Percentiles rank a stretch among this genome's conserved stretches.
These are phyloP conservation scores for Drosophila lowei DNA, from an alignment of 1,140 invertebrate genomes.

Conservation along the genomic window DNA sequence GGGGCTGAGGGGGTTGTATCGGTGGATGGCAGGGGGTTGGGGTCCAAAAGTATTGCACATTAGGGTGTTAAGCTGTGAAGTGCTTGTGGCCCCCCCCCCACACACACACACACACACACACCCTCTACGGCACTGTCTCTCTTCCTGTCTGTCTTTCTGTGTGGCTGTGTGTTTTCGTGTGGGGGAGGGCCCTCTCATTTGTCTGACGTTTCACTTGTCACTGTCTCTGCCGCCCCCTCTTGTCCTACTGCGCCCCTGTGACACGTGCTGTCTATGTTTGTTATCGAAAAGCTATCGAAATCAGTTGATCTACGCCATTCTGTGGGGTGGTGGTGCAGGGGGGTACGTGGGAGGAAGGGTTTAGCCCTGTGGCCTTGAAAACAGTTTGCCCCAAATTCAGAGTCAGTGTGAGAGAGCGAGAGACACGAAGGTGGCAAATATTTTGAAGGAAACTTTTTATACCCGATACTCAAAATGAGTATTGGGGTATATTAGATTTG, in stretches of 20 bases:
- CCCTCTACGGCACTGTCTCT: constrained; percentile 28
- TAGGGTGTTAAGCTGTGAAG: constrained; percentile 83
- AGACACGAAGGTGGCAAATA: not conserved
- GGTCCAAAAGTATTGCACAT: constrained; percentile 78
- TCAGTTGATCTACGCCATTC: constrained; percentile 28
- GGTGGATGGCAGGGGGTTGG: constrained; percentile 19
- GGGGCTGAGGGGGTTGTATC: constrained; percentile 10
- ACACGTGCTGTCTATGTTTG: constrained; percentile 2
- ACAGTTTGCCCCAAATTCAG: constrained; percentile 10
- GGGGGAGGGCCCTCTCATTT: constrained; percentile 40
- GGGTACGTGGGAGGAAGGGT: too few species aligned
- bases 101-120: too few species aligned
- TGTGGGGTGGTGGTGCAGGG: too few species aligned
- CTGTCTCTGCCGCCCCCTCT: constrained; percentile 11
- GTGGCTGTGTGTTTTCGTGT: constrained; percentile 13
- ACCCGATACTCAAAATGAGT: too few species aligned
- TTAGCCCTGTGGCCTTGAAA: constrained; percentile 30
- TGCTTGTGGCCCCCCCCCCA: constrained; percentile 39
- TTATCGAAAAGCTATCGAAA: constrained; percentile 50
- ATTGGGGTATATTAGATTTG: too few species aligned
- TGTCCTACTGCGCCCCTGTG: not conserved
- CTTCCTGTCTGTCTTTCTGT: constrained; percentile 18
- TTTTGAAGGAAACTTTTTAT: constrained; percentile 6
- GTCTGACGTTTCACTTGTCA: constrained; percentile 57
- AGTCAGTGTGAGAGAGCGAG: not conserved